These are phyloP conservation scores for Alligator sinensis DNA, from an alignment of 2,113 vertebrate species.

Conservation along the genomic window DNA sequence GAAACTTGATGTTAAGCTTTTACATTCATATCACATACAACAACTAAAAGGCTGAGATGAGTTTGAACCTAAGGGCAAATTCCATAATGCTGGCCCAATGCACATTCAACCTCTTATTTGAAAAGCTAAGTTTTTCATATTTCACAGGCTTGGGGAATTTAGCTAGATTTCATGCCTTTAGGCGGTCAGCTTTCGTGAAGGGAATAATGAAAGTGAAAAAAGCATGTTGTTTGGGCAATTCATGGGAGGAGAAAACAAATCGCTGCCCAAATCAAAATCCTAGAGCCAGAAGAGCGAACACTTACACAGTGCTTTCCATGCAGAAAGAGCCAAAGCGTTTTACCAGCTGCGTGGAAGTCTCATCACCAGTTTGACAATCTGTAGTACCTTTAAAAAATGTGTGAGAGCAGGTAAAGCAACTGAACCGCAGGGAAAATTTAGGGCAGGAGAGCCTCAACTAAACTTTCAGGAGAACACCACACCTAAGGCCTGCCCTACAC, in stretches of 20 bases:
- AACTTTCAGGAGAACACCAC: background rate
- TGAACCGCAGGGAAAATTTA: background rate
- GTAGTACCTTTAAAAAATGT: background rate
- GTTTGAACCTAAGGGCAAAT: slow-evolving; percentile 64
- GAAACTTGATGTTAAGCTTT: slow-evolving; percentile 26
- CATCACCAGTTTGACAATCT: slow-evolving; percentile 34
- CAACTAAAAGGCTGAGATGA: slow-evolving; percentile 39
- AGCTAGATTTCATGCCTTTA: slow-evolving; percentile 34
- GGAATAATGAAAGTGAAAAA: slow-evolving; percentile 47
- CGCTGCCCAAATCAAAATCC: slow-evolving; percentile 36
- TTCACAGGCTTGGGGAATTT: slow-evolving; percentile 23
- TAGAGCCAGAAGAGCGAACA: slow-evolving; percentile 15
- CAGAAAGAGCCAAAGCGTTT: background rate
- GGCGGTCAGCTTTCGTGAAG: slow-evolving; percentile 37
- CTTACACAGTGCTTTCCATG: background rate
- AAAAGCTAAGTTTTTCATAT: slow-evolving; percentile 29
- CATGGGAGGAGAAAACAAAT: slow-evolving; percentile 33
- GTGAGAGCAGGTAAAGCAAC: slow-evolving; percentile 21
- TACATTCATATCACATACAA: slow-evolving; percentile 14
- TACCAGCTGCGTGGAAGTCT: background rate
- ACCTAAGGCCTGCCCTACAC: background rate
- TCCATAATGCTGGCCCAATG: slow-evolving; percentile 53
- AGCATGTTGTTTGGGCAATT: slow-evolving; percentile 49
- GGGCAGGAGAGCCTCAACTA: slow-evolving; percentile 28
- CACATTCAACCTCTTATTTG: slow-evolving; percentile 27